Evolutionary conservation across 2,888 invertebrate species (phyloP), one percentile per base, ranked within the genome.

Genomic region (Cremastinae sp.): DNA sequence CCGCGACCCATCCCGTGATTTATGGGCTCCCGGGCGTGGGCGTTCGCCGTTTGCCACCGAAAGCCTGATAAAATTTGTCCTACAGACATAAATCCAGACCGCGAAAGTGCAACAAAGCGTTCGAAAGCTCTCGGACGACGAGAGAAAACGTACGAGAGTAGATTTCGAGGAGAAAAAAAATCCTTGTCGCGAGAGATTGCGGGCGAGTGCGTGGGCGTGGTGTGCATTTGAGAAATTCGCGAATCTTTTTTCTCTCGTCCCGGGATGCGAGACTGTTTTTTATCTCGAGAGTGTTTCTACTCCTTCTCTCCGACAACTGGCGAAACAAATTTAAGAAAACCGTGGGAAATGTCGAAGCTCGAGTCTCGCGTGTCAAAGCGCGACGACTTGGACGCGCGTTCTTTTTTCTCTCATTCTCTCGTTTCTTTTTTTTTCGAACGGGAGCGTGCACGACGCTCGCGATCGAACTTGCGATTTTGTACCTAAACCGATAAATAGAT

Each of bases 31-130:
- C 43, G 43, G 43, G 61, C 85, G 88, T 88, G 84, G 88, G 89
- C 86, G 88, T 82, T 78, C 81, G 83, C 81, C 85, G 87, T 88
- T 89, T 88, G 89, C 88, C 89, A 89, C 89, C 84, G 89, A 85
- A 28, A 87, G 84, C 85, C 86, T 87, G 89, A 89, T 89, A 89
- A 89, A 89, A 89, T 89, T 89, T 88, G 89, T 87, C 87, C 84
- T 81, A 81, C 82, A 86, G 83, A 87, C 85, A 88, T 89, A 89
- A 89, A 89, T 89, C 85, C 84, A 86, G 84, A 84, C 86, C 85
- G 83, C 82, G 81, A 78, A 66, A 73, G 49, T 43, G 58, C 81
- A 81, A 82, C 81, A 80, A 81, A 81, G 80, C 80, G 81, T 80
- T 79, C 70, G 62, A 59, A 59, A 55, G 43, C 51, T 68, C 71